Evolutionary conservation across 2,888 invertebrate species (phyloP).

Genomic region (Germaria angustata): DNA sequence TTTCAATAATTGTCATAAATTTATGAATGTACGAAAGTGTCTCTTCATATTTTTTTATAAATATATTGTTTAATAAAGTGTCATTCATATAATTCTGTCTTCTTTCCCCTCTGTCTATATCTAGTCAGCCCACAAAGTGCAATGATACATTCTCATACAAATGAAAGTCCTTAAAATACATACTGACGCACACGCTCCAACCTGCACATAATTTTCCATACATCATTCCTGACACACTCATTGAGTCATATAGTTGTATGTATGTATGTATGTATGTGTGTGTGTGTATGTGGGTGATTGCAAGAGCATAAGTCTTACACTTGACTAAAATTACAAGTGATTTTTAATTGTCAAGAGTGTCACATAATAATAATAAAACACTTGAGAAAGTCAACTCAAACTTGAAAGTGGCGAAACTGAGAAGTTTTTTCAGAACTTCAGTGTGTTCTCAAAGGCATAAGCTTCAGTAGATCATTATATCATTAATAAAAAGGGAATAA

Average conservation of each 20-base stretch:
- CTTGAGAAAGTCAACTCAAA: conserved; percentile 47
- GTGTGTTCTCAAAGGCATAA: too few species aligned
- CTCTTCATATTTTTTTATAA: not conserved
- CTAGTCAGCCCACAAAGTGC: not conserved
- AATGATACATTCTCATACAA: conserved; percentile 33
- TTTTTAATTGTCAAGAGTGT: conserved; percentile 67
- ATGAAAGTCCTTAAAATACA: conserved; percentile 30
- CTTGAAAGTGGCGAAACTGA: not conserved
- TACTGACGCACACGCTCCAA: not conserved
- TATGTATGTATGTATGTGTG: not conserved
- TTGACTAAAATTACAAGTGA: conserved; percentile 70
- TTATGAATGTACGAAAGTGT: not conserved
- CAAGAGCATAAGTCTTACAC: conserved; percentile 58
- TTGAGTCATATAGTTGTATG: not conserved
- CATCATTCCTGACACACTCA: conserved; percentile 37
- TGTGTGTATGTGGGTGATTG: too few species aligned
- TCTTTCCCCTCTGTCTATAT: too few species aligned
- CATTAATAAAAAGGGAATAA: too few species aligned
- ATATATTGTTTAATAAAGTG: conserved; percentile 40
- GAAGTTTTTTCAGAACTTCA: too few species aligned
- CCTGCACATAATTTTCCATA: not conserved
- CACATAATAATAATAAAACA: conserved; percentile 65
- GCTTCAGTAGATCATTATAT: too few species aligned
- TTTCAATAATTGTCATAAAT: conserved; percentile 48
- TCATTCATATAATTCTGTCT: conserved; percentile 2